phyloP scores from a whole-genome alignment of 2,888 invertebrate species.

The Mamestra brassicae region DNA sequence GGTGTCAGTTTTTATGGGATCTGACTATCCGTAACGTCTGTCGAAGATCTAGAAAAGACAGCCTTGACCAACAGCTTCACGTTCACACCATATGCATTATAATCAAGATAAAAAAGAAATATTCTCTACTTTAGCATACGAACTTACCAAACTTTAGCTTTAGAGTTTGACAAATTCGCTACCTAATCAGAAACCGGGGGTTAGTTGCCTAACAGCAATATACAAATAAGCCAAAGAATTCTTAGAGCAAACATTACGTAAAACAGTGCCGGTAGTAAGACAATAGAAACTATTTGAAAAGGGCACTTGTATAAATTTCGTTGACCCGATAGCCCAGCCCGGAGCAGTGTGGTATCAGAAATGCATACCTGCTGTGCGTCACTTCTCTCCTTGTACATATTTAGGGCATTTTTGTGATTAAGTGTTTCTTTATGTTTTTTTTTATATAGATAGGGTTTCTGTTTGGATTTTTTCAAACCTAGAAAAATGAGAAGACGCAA shows the following conservation, averaged over 20 bases:
- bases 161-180: not conserved
- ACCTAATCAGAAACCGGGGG: not conserved
- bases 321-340: constrained; percentile 69
- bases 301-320: constrained; percentile 82
- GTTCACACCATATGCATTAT: too few species aligned
- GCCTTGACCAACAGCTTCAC: too few species aligned
- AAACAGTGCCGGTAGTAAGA: constrained; percentile 57
- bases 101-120: too few species aligned
- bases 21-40: too few species aligned
- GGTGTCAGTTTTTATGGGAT: too few species aligned
- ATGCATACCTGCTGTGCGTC: not conserved
- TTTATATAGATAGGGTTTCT: not conserved
- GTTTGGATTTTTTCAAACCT: too few species aligned
- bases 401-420: not conserved
- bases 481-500: too few species aligned
- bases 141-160: not conserved
- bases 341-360: constrained; percentile 3
- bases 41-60: too few species aligned
- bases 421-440: not conserved
- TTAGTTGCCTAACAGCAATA: constrained; percentile 29
- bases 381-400: constrained; percentile 9
- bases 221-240: constrained; percentile 55
- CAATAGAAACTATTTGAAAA: constrained; percentile 70
- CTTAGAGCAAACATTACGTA: constrained; percentile 64
- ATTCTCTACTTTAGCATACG: not conserved